Conservation (phyloP, 2,888 invertebrate species). For the Candidula unifasciata region DNA sequence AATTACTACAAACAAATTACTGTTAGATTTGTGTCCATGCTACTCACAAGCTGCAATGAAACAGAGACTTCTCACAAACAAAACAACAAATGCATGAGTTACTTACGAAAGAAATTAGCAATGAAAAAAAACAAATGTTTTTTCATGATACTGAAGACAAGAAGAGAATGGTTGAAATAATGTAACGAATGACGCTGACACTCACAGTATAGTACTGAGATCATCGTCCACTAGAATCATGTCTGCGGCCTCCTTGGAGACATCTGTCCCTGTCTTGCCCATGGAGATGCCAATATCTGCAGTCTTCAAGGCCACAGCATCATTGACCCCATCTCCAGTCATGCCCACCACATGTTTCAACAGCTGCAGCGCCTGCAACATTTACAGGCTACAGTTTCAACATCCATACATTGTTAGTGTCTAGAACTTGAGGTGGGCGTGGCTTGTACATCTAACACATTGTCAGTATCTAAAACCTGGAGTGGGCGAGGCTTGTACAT, state of each 20-base stretch:
- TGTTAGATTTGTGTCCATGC: no score
- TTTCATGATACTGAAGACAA: neutral
- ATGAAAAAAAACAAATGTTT: neutral
- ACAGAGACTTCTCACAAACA: no score
- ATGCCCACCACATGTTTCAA: conserved; percentile 97
- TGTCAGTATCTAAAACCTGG: no score
- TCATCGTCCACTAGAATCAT: conserved; percentile 99
- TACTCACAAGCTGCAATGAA: no score
- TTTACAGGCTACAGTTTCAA: neutral
- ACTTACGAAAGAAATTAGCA: no score
- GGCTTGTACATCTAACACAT: no score
- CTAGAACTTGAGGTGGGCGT: no score
- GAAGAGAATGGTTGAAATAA: neutral
- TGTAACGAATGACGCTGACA: neutral
- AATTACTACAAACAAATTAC: no score
- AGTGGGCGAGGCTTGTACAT: no score
- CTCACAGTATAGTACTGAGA: conserved; percentile 97
- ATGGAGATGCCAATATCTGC: conserved; percentile 99
- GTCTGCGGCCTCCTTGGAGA: conserved; percentile 99
- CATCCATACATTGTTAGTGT: neutral
- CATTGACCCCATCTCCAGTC: conserved; percentile 99
- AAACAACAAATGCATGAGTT: no score
- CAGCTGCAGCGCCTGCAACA: conserved; percentile 87
- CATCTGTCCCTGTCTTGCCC: conserved; percentile 93
- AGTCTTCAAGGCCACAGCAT: conserved; percentile 96